Conservation (phyloP, 2,113 vertebrate genomes). For the Hippocampus zosterae region DNA sequence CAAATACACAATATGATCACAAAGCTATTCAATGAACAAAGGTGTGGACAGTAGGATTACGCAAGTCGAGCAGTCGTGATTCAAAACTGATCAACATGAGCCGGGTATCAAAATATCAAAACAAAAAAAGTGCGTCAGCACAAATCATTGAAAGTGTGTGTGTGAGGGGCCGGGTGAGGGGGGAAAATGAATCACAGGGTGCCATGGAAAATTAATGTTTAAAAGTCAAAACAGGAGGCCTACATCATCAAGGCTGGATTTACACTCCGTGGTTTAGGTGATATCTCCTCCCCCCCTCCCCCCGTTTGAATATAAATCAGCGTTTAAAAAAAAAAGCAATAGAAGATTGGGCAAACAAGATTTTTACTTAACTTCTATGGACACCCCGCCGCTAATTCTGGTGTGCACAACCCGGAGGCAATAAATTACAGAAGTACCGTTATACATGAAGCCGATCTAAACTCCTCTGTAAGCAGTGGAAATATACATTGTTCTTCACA, state of each 20-base stretch:
- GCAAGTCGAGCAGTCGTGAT: neutral
- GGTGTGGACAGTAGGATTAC: neutral
- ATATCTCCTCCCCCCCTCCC: no score
- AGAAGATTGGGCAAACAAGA: no score
- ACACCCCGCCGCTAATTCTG: no score
- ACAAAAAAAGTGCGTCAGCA: neutral
- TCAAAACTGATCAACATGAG: neutral
- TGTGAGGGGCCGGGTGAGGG: neutral
- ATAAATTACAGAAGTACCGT: no score
- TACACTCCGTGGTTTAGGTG: no score
- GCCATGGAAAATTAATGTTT: neutral
- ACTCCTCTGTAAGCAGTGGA: no score
- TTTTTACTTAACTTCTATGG: no score
- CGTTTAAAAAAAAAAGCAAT: no score
- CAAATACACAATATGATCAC: neutral
- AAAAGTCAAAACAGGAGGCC: neutral
- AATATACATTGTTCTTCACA: no score
- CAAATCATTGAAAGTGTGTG: conserved; percentile 5
- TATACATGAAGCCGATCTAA: no score
- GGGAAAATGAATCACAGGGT: neutral
- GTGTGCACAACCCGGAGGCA: no score
- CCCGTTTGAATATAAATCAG: no score
- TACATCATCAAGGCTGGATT: neutral
- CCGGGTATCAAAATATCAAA: neutral
- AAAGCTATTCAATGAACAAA: neutral